Conservation (phyloP, 2,113 vertebrate genomes). For the Scytalopus superciliaris region DNA sequence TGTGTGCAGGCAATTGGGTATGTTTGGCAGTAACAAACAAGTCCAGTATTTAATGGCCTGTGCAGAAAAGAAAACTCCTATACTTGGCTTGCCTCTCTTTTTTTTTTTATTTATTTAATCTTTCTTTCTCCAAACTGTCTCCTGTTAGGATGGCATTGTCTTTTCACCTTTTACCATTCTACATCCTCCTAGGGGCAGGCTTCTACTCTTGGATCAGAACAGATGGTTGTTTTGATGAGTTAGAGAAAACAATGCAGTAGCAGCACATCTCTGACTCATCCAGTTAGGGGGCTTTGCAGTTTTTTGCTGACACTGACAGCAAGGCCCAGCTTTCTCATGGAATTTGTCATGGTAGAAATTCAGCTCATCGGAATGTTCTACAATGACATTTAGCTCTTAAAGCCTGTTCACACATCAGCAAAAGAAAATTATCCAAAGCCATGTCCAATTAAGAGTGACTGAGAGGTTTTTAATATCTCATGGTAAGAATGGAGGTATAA, state of each 20-base stretch:
- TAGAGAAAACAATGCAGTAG: not conserved
- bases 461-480: not conserved
- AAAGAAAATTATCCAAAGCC: not conserved
- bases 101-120: not conserved
- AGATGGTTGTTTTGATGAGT: conserved; percentile 1
- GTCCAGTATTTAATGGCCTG: not conserved
- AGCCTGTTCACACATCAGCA: not conserved
- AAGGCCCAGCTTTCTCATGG: not conserved
- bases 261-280: not conserved
- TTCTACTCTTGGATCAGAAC: not conserved
- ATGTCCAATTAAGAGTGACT: not conserved
- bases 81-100: not conserved
- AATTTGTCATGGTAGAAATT: not conserved
- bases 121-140: not conserved
- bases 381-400: not conserved
- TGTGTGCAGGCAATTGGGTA: not conserved
- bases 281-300: not conserved
- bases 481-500: not conserved
- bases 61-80: not conserved
- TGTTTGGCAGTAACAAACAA: not conserved
- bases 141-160: not conserved
- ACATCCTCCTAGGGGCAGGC: not conserved
- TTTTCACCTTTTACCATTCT: not conserved
- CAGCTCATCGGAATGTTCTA: not conserved
- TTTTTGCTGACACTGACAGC: not conserved